Percentiles rank a stretch among this genome's conserved stretches.
phyloP scores from a whole-genome alignment of 92 coral and sea anemone species.

The Blastomussa wellsi region DNA sequence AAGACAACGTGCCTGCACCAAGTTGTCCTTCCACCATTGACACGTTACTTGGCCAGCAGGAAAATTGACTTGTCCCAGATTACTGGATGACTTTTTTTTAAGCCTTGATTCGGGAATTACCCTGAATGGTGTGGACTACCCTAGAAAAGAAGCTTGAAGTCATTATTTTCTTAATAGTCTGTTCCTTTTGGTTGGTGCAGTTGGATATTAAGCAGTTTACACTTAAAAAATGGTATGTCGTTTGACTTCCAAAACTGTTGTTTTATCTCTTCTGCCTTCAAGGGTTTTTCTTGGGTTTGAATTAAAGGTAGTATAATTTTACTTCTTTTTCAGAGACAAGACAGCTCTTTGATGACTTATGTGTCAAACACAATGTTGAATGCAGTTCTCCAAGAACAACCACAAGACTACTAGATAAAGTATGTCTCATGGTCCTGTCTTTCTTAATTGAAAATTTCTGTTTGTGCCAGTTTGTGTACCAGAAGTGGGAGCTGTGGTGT shows the following conservation, averaged over 20 bases:
- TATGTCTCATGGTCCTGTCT: slow-evolving; percentile 12
- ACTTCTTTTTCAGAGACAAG: slow-evolving; percentile 65
- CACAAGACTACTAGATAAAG: slow-evolving; percentile 91
- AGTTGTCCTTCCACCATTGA: too few relatives aligned
- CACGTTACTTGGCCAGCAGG: too few relatives aligned
- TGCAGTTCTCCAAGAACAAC: slow-evolving; percentile 90
- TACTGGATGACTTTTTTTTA: too few relatives aligned
- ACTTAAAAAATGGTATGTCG: background rate
- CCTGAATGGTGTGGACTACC: too few relatives aligned
- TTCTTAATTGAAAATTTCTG: background rate
- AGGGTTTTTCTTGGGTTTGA: background rate
- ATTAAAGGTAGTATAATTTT: background rate
- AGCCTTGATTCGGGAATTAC: too few relatives aligned
- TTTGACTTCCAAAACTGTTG: background rate
- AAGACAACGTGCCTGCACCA: too few relatives aligned
- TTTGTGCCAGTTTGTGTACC: background rate
- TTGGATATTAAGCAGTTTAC: background rate
- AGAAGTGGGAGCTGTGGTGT: too few relatives aligned
- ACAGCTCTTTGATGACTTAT: slow-evolving; percentile 83
- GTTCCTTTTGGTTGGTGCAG: background rate
- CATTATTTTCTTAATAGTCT: too few relatives aligned
- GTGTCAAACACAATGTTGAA: slow-evolving; percentile 88
- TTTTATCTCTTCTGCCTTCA: background rate
- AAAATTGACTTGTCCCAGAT: too few relatives aligned
- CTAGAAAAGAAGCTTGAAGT: background rate